Evolutionary conservation across 1,140 invertebrate species (phyloP).

Genomic region (Cyphomyrmex costatus): DNA sequence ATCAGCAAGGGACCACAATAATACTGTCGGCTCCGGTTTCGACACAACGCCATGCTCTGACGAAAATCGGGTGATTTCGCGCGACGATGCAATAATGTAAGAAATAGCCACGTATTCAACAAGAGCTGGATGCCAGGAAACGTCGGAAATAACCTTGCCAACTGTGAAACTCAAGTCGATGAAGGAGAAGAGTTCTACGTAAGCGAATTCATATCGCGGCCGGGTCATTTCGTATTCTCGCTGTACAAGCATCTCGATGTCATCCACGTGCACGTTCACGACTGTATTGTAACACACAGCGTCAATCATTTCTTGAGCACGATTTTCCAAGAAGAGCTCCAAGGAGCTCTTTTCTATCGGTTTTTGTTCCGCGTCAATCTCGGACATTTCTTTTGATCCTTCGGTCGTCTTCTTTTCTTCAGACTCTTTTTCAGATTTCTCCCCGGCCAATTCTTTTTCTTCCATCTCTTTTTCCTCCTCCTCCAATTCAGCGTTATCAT

Average conservation of each 20-base stretch:
- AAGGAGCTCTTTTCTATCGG: constrained; percentile 45
- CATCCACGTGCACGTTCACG: constrained; percentile 89
- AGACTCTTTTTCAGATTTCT: constrained; percentile 42
- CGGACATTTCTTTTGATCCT: constrained; percentile 15
- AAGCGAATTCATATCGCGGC: constrained; percentile 72
- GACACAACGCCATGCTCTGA: neutral
- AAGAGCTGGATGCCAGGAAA: constrained; percentile 89
- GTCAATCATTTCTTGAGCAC: constrained; percentile 75
- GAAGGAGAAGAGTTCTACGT: constrained; percentile 87
- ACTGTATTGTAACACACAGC: constrained; percentile 87
- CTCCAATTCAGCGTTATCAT: neutral
- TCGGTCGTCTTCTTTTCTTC: constrained; percentile 29
- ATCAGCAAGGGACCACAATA: constrained; percentile 91
- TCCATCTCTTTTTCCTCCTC: constrained; percentile 23
- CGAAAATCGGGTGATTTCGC: neutral
- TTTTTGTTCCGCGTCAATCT: constrained; percentile 29
- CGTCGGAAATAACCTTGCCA: constrained; percentile 88
- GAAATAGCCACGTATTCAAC: constrained; percentile 89
- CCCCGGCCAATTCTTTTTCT: constrained; percentile 21
- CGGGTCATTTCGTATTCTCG: constrained; percentile 13
- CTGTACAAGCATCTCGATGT: constrained; percentile 87
- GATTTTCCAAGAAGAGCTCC: constrained; percentile 72
- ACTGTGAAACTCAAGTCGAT: constrained; percentile 87
- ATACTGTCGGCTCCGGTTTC: constrained; percentile 74
- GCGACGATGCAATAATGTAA: constrained; percentile 85